Evolutionary conservation across 2,888 invertebrate species (phyloP), one percentile per base, ranked within the genome.

Genomic region (Diachrysia chrysitis): DNA sequence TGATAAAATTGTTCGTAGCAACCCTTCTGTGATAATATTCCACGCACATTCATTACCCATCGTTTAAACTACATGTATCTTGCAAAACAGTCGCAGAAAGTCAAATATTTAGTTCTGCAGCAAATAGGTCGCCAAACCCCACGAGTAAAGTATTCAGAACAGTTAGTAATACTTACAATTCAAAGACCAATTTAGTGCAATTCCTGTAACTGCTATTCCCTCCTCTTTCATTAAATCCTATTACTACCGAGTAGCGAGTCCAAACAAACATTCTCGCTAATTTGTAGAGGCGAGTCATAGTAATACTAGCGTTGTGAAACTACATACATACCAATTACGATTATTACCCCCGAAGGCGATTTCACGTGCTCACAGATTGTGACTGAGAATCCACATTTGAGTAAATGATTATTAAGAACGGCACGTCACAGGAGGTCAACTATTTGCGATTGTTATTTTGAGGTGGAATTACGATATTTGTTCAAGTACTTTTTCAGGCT

Each of bases 241-340:
- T 42, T 42, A 42, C 42, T 42, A 42, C 42, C 42, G 42, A 42
- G 42, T 42, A 37, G 37, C 42, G 42, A 42, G 42, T 42, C 42
- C n/a, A 42, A 42, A 42, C 42, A 42, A 42, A 42, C 42, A 42
- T 42, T n/a, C n/a, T n/a, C n/a, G 42, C 42, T 42, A 42, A 42
- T 42, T 42, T 42, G 42, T 42, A 42, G n/a, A n/a, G 42, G 42
- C n/a, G 42, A 42, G n/a, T 42, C 14, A 5, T 42, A 42, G 42
- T 42, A 42, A 42, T 42, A 42, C 42, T n/a, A n/a, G 42, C 42
- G 42, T 42, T 42, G 42, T n/a, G 42, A 42, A 42, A 42, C 42
- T 42, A 42, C 42, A 42, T 42, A 42, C 42, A 42, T 42, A 42
- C 42, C 42, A 42, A 42, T 42, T 42, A 42, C 42, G n/a, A 42